Percentiles rank a stretch among this genome's conserved stretches.
These are phyloP conservation scores for Drosophila maculinotata DNA, from an alignment of 2,888 invertebrate genomes.

Conservation along the genomic window DNA sequence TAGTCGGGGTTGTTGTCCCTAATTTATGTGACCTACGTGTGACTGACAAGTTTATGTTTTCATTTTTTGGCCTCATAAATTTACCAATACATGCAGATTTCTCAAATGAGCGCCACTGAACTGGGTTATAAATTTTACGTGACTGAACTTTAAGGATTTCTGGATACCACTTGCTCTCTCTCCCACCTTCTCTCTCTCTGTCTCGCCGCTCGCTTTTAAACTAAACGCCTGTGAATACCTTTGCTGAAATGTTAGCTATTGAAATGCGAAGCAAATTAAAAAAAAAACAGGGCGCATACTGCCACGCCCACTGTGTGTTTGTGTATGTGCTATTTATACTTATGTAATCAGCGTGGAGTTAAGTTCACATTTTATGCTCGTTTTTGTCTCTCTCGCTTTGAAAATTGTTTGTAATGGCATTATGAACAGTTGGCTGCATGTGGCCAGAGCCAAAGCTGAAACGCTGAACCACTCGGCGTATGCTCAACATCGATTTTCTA, in stretches of 20 bases:
- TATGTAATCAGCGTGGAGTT: conserved; percentile 60
- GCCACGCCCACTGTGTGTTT: conserved; percentile 15
- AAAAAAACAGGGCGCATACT: not conserved
- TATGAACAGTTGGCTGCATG: conserved; percentile 69
- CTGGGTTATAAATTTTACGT: conserved; percentile 59
- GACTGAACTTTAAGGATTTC: conserved; percentile 41
- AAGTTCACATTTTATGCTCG: conserved; percentile 44
- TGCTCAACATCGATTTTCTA: conserved; percentile 55
- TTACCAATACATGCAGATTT: conserved; percentile 54
- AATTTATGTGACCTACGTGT: conserved; percentile 72
- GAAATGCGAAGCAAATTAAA: conserved; percentile 54
- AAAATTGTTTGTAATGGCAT: conserved; percentile 69
- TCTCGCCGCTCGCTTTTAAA: not conserved
- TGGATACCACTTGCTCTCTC: not conserved
- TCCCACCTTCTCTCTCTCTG: not conserved
- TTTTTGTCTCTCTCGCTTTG: conserved; percentile 50
- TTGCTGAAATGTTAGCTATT: conserved; percentile 36
- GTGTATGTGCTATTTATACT: conserved; percentile 59
- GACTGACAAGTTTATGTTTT: conserved; percentile 76
- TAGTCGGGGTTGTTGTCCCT: not conserved
- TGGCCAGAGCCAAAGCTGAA: conserved; percentile 27
- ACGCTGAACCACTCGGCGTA: conserved; percentile 36
- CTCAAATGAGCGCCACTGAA: conserved; percentile 48
- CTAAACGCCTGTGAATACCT: conserved; percentile 13
- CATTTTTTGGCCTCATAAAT: conserved; percentile 55